Evolutionary conservation across 35 echinoderm and acorn worm genomes (phyloP).

Genomic region (Diadema setosum): DNA sequence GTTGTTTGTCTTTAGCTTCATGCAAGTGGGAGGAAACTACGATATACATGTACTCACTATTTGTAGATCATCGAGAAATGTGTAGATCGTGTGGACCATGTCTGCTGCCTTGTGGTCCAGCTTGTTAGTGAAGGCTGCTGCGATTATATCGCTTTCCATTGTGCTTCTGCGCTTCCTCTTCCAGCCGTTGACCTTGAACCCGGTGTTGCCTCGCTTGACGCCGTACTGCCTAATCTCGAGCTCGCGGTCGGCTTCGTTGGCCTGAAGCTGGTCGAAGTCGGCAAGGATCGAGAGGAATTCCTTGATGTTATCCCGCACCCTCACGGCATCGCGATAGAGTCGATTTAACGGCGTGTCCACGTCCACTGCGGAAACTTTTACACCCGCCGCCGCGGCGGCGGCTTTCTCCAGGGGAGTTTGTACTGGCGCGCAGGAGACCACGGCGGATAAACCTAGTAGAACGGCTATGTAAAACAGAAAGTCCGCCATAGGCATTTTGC

Average conservation of each 20-base stretch:
- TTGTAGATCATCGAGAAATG: slow-evolving; percentile 47
- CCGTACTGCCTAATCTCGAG: slow-evolving; percentile 35
- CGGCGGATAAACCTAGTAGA: not conserved
- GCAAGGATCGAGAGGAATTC: slow-evolving; percentile 38
- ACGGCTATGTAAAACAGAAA: slow-evolving; percentile 2
- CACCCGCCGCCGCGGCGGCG: not conserved
- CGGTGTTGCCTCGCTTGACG: slow-evolving; percentile 36
- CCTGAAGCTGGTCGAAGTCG: slow-evolving; percentile 41
- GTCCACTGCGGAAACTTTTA: not conserved
- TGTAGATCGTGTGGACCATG: slow-evolving; percentile 34
- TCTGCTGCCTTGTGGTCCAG: slow-evolving; percentile 43
- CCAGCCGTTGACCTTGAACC: slow-evolving; percentile 38
- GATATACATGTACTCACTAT: slow-evolving; percentile 6
- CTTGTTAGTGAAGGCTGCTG: slow-evolving; percentile 30
- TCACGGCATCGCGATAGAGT: slow-evolving; percentile 30
- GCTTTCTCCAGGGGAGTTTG: slow-evolving; percentile 12
- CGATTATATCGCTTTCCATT: slow-evolving; percentile 42
- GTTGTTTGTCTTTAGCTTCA: no score
- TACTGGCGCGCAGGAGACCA: not conserved
- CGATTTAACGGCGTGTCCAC: slow-evolving; percentile 4
- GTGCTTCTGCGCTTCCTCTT: slow-evolving; percentile 42
- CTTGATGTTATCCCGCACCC: slow-evolving; percentile 40
- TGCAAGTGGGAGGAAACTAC: no score
- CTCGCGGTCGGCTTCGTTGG: slow-evolving; percentile 9
- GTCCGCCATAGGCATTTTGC: slow-evolving; percentile 3